Percentiles rank a stretch among this genome's conserved stretches.
Evolutionary conservation across 2,888 invertebrate genomes (phyloP).

Genomic region (Antheraea assamensis): DNA sequence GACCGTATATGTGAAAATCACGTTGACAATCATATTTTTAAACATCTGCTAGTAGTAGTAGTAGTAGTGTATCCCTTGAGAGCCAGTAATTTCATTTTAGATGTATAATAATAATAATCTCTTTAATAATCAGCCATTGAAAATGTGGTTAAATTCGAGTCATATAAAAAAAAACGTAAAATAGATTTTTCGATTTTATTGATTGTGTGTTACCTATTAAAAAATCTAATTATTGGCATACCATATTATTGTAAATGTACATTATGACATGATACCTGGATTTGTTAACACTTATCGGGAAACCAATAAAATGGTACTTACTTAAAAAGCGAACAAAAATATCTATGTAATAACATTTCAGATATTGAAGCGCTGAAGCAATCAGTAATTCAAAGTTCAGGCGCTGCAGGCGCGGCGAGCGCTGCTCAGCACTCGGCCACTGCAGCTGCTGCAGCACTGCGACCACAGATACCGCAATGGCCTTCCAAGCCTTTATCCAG

Average conservation of each 20-base stretch:
- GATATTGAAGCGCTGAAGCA: slow-evolving; percentile 83
- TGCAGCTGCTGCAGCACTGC: slow-evolving; percentile 82
- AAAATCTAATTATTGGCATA: too few relatives aligned
- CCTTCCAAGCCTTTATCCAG: slow-evolving; percentile 45
- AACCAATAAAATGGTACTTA: not conserved
- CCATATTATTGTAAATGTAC: not conserved
- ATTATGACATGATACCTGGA: not conserved
- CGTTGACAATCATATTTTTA: not conserved
- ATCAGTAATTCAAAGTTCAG: slow-evolving; percentile 83
- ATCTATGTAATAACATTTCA: slow-evolving; percentile 34
- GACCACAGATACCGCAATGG: slow-evolving; percentile 55
- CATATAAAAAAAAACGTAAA: too few relatives aligned
- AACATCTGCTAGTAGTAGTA: too few relatives aligned
- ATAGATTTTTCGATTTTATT: too few relatives aligned
- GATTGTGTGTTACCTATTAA: too few relatives aligned
- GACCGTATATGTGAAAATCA: not conserved
- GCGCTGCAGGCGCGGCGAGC: slow-evolving; percentile 77
- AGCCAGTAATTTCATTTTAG: not conserved
- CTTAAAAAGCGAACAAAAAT: not conserved
- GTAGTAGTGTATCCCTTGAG: too few relatives aligned
- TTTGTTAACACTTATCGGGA: not conserved
- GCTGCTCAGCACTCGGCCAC: slow-evolving; percentile 83
- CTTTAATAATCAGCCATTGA: too few relatives aligned
- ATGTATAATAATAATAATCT: too few relatives aligned
- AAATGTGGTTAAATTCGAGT: too few relatives aligned